Evolutionary conservation across 2,797 vertebrate genomes (phyloP).

Genomic region (Galagoides demidoff): DNA sequence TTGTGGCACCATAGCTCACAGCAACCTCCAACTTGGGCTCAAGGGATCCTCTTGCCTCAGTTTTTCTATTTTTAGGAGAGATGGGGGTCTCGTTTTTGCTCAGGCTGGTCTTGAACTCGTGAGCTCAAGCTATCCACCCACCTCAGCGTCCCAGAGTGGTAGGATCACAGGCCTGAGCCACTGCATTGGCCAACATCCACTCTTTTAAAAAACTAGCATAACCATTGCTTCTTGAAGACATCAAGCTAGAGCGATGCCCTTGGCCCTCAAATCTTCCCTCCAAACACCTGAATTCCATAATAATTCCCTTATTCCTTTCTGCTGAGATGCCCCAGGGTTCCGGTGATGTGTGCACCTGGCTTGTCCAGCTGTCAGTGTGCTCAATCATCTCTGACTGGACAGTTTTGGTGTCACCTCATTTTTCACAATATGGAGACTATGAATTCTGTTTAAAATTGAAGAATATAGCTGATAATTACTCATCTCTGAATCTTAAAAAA

Average conservation of each 20-base stretch:
- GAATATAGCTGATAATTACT: background rate
- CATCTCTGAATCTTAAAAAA: background rate
- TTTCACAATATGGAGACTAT: background rate
- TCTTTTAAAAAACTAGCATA: background rate
- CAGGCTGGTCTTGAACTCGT: too few relatives aligned
- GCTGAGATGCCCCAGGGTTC: background rate
- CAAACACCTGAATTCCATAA: background rate
- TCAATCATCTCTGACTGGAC: background rate
- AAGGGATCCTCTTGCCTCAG: too few relatives aligned
- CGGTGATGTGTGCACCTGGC: background rate
- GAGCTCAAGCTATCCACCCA: too few relatives aligned
- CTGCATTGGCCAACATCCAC: too few relatives aligned
- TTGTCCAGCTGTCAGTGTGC: background rate
- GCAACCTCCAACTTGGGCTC: too few relatives aligned
- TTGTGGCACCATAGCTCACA: too few relatives aligned
- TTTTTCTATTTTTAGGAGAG: too few relatives aligned
- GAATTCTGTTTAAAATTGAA: background rate
- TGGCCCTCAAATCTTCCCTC: background rate
- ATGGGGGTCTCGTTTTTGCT: too few relatives aligned
- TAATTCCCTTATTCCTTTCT: background rate
- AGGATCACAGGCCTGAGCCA: too few relatives aligned
- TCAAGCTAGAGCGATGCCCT: background rate
- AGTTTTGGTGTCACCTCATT: background rate
- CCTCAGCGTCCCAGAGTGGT: too few relatives aligned
- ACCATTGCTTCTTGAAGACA: background rate